Evolutionary conservation across 2,113 vertebrate species (phyloP).

Genomic region (Asarcornis scutulata): DNA sequence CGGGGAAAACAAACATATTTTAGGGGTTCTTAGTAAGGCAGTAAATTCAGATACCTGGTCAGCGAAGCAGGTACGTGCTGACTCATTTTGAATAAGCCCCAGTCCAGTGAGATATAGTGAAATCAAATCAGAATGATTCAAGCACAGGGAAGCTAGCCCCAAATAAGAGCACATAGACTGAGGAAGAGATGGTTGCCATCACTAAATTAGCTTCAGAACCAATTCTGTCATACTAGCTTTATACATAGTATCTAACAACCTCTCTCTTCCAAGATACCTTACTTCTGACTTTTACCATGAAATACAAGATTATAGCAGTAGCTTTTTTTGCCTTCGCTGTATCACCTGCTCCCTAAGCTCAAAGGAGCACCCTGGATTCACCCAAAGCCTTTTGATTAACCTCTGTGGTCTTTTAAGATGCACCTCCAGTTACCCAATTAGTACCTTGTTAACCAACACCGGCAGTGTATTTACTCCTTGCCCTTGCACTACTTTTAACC

Average conservation of each 20-base stretch:
- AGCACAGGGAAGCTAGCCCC: neutral
- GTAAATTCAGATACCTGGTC: neutral
- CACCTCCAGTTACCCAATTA: slow-evolving; percentile 60
- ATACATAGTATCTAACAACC: neutral
- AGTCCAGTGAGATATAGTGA: neutral
- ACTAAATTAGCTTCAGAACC: neutral
- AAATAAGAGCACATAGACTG: neutral
- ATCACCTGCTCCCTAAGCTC: neutral
- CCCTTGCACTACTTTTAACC: neutral
- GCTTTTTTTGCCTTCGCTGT: neutral
- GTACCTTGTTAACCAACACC: slow-evolving; percentile 43
- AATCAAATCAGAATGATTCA: neutral
- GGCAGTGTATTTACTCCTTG: slow-evolving; percentile 37
- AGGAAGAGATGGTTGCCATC: neutral
- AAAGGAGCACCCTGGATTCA: neutral
- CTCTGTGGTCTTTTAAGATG: slow-evolving; percentile 34
- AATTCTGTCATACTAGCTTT: neutral
- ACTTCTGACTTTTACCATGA: neutral
- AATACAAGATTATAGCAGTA: neutral
- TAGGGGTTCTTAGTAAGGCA: neutral
- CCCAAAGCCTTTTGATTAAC: neutral
- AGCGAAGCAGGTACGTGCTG: neutral
- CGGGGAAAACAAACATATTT: neutral
- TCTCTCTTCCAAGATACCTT: neutral
- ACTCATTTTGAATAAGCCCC: neutral